Evolutionary conservation across 2,797 vertebrate species (phyloP).

Genomic region (Merluccius polli): DNA sequence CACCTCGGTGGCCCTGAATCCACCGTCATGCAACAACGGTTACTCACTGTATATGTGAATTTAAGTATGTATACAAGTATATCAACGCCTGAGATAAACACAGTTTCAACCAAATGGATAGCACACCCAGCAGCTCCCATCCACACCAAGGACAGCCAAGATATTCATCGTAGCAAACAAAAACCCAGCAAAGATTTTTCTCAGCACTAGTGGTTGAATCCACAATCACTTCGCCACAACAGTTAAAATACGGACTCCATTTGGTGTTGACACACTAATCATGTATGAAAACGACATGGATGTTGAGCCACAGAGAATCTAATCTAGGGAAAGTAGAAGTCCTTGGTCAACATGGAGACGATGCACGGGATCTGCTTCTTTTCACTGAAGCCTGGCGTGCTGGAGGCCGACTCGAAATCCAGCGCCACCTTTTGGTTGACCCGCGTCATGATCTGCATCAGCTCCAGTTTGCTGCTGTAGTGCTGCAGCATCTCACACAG

Average conservation of each 20-base stretch:
- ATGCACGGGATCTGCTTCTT: constrained; percentile 93
- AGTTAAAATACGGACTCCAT: not conserved
- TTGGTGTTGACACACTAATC: not conserved
- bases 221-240: not conserved
- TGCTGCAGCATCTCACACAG: constrained; percentile 75
- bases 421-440: constrained; percentile 85
- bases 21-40: not conserved
- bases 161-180: not conserved
- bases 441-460: constrained; percentile 88
- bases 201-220: not conserved
- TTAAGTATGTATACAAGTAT: not conserved
- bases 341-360: constrained; percentile 92
- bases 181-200: not conserved
- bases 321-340: constrained; percentile 78
- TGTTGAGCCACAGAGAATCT: too few relatives aligned
- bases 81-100: not conserved
- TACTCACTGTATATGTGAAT: too few relatives aligned
- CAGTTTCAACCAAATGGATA: not conserved
- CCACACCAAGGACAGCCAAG: not conserved
- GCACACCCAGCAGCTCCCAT: not conserved
- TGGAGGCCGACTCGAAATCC: constrained; percentile 78
- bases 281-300: too few relatives aligned
- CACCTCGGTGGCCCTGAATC: not conserved
- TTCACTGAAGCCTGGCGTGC: constrained; percentile 57
- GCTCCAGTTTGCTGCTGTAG: constrained; percentile 72